Conservation (phyloP, 2,113 vertebrate species). For the Protobothrops flavoviridis region DNA sequence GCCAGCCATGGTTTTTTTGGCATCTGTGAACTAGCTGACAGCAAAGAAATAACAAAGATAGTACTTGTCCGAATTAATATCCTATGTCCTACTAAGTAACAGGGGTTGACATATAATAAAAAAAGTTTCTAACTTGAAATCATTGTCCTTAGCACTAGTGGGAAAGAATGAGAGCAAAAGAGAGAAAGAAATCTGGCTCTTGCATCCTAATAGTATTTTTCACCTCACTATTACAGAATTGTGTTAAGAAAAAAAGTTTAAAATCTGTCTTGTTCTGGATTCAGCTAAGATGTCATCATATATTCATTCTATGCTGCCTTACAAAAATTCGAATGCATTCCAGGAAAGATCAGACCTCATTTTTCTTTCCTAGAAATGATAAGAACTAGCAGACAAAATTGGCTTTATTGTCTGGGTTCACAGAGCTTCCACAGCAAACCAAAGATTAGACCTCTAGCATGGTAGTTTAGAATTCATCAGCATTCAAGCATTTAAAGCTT, state of each 20-base stretch:
- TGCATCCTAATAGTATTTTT: not conserved
- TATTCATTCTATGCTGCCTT: not conserved
- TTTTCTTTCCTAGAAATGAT: not conserved
- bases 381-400: not conserved
- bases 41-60: not conserved
- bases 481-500: constrained; percentile 14
- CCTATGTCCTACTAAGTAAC: not conserved
- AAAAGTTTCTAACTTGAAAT: not conserved
- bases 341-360: not conserved
- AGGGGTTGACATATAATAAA: not conserved
- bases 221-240: not conserved
- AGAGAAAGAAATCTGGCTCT: not conserved
- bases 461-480: constrained; percentile 32
- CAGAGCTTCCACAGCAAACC: not conserved
- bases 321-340: not conserved
- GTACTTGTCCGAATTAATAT: not conserved
- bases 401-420: not conserved
- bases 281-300: not conserved
- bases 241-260: not conserved
- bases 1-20: not conserved
- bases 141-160: not conserved
- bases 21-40: not conserved
- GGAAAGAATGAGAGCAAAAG: not conserved
- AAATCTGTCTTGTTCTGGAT: not conserved
- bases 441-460: constrained; percentile 33